A percentile compares a stretch with the other conserved stretches of the same genome.
Conservation (phyloP, 2,888 invertebrate genomes). For the Melieria picta region DNA sequence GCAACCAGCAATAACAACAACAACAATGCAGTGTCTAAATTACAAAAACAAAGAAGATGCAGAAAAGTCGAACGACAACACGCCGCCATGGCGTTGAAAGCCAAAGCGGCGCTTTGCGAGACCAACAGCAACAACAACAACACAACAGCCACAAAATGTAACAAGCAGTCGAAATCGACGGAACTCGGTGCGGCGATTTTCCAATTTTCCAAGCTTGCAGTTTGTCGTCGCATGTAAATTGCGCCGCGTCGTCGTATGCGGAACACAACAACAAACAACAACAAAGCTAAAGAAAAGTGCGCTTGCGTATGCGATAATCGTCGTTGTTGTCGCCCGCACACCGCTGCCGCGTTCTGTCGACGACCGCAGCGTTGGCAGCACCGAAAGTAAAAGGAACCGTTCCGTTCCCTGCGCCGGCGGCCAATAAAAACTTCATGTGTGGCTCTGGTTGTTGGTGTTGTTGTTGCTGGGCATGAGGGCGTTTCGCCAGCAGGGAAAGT, state of each 20-base stretch:
- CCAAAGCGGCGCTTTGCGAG: neutral
- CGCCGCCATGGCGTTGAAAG: slow-evolving; percentile 1
- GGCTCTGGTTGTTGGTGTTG: neutral
- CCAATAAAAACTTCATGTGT: neutral
- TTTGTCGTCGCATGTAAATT: slow-evolving; percentile 1
- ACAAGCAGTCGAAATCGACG: too few species aligned
- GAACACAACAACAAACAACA: slow-evolving; percentile 5
- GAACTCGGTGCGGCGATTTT: neutral
- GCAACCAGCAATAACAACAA: slow-evolving; percentile 10
- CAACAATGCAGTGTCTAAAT: slow-evolving; percentile 5
- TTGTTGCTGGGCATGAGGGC: slow-evolving; percentile 4
- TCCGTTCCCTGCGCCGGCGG: neutral
- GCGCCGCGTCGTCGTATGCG: slow-evolving; percentile 16
- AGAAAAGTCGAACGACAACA: slow-evolving; percentile 14
- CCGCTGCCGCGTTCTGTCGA: neutral
- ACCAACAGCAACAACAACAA: neutral
- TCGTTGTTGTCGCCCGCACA: neutral
- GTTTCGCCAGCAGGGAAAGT: slow-evolving; percentile 14
- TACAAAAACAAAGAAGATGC: slow-evolving; percentile 11
- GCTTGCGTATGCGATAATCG: slow-evolving; percentile 14
- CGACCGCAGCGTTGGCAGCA: neutral
- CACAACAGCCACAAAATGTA: neutral
- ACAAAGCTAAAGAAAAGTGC: slow-evolving; percentile 2
- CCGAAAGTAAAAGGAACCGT: neutral
- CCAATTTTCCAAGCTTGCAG: neutral